Evolutionary conservation across 2,888 invertebrate species (phyloP).

Genomic region (Ophion costatus): DNA sequence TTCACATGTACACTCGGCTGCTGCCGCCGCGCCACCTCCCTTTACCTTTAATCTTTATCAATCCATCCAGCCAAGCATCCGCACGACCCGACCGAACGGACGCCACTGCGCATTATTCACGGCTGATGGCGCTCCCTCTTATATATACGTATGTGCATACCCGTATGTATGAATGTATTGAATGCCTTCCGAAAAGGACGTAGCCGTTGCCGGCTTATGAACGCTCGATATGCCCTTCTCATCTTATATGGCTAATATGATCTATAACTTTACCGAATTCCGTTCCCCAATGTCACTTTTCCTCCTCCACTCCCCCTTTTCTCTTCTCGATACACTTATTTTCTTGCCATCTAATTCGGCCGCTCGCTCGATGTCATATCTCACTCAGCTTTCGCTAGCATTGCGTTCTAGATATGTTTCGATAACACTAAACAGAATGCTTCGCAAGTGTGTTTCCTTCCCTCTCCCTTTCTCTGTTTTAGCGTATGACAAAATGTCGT

Average conservation of each 20-base stretch:
- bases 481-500: too few relatives aligned
- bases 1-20: conserved; percentile 34
- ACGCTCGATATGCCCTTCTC: neutral
- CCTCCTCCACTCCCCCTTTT: too few relatives aligned
- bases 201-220: neutral
- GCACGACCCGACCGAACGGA: conserved; percentile 72
- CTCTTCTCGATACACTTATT: too few relatives aligned
- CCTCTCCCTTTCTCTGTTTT: too few relatives aligned
- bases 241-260: neutral
- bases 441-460: too few relatives aligned
- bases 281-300: neutral
- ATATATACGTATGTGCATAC: conserved; percentile 3
- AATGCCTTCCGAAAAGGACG: neutral
- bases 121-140: conserved; percentile 78
- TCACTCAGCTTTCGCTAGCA: too few relatives aligned
- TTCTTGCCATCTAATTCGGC: too few relatives aligned
- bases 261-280: neutral
- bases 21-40: conserved; percentile 68
- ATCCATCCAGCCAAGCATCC: conserved; percentile 79
- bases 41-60: conserved; percentile 83
- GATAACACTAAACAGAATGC: too few relatives aligned
- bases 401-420: too few relatives aligned
- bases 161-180: neutral
- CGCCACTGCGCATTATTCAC: conserved; percentile 81
- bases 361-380: too few relatives aligned